Evolutionary conservation across 2,888 invertebrate genomes (phyloP), one percentile per base, ranked within the genome.

Genomic region (Lordiphosa andalusiaca): DNA sequence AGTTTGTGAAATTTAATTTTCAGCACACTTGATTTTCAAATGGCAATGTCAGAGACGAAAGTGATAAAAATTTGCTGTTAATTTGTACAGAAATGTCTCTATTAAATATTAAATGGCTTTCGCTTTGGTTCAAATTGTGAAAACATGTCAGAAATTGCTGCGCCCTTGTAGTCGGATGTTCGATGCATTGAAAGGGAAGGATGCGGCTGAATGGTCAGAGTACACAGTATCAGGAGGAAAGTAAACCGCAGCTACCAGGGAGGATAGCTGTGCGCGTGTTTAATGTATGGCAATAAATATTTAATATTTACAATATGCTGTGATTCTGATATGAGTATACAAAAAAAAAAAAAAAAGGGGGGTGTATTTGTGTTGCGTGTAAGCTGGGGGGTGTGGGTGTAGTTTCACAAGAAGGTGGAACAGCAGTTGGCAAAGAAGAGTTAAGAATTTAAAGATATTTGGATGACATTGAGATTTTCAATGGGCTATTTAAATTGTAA

Each of bases 201-300:
- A 74, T 74, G 78, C 67, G 62, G 55, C 67, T 41, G 76, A 80
- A 61, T 66, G 75, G 57, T 41, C 63, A 53, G 53, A 51, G 60
- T 58, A 52, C 48, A 66, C 47, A 66, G 25, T 63, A 55, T 52
- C 71, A 64, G 50, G 10, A 25, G 9, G 37, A 10, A 25, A 41
- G 39, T n/a, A 50, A 50, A 19, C n/a, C 19, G 6, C 40, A 54
- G 40, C 21, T 12, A 37, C 21, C 7, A 35, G 41, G 12, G 16
- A 4, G 6, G 2, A 10, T n/a, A 9, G 33, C 19, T 56, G 35
- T 69, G 77, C 71, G 77, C 71, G 63, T 80, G 67, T 64, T 68
- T 71, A 81, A 73, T 77, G 71, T 77, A 82, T 71, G 82, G 66
- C 62, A 77, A 81, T 76, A 81, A 76, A 76, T 81, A 82, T 81